Evolutionary conservation across 2,888 invertebrate genomes (phyloP).

Genomic region (Yponomeuta malinellus): DNA sequence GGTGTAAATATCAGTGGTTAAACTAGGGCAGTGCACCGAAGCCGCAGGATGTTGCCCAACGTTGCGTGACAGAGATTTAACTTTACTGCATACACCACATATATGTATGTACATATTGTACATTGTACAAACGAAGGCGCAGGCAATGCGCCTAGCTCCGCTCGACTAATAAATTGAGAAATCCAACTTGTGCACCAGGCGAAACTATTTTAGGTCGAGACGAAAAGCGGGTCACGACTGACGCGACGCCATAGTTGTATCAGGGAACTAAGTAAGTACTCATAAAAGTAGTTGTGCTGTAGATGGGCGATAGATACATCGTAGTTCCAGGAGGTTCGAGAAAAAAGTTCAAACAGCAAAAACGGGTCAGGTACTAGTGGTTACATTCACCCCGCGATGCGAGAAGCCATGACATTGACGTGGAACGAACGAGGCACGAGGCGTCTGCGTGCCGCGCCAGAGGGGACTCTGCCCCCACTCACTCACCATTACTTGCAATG

Average conservation of each 20-base stretch:
- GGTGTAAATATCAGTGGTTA: slow-evolving; percentile 7
- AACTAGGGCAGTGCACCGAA: slow-evolving; percentile 39
- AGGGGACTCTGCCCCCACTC: slow-evolving; percentile 42
- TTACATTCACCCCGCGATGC: slow-evolving; percentile 3
- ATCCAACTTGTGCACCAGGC: slow-evolving; percentile 11
- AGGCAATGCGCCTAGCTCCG: slow-evolving; percentile 7
- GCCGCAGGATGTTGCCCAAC: slow-evolving; percentile 23
- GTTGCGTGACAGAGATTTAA: slow-evolving; percentile 20
- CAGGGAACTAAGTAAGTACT: not conserved
- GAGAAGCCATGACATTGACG: slow-evolving; percentile 15
- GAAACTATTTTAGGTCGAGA: slow-evolving; percentile 11
- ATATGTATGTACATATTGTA: not conserved
- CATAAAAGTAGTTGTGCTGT: not conserved
- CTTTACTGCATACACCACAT: not conserved
- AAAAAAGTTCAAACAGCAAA: slow-evolving; percentile 2
- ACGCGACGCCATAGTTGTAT: not conserved
- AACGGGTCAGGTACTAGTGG: not conserved
- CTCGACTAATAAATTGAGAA: slow-evolving; percentile 19
- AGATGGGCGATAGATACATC: not conserved
- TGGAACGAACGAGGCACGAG: slow-evolving; percentile 33
- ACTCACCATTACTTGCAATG: slow-evolving; percentile 12
- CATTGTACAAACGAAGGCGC: slow-evolving; percentile 1
- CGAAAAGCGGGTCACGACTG: slow-evolving; percentile 4
- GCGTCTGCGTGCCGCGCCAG: slow-evolving; percentile 37
- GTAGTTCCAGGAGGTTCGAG: not conserved